Percentiles rank a stretch among this genome's conserved stretches.
phyloP scores from a whole-genome alignment of 2,113 vertebrate genomes.

The Toxotes chatareus region DNA sequence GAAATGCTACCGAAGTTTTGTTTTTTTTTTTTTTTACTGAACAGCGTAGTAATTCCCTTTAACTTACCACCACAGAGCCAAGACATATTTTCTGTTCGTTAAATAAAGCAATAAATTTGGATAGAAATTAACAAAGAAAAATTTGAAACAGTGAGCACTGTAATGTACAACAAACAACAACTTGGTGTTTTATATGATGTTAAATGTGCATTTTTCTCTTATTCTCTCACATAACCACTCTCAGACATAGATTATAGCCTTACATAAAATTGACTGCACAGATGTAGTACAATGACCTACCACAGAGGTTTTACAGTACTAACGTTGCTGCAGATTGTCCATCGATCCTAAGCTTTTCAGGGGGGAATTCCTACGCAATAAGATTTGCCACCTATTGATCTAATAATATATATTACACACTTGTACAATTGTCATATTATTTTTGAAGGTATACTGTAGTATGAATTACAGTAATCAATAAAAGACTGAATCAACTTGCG shows the following conservation, averaged over 20 bases:
- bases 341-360: constrained; percentile 56
- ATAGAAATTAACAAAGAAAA: constrained; percentile 1
- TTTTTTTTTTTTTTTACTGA: no score
- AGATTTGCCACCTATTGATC: constrained; percentile 48
- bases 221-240: constrained; percentile 10
- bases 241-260: constrained; percentile 40
- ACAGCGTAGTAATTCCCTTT: not conserved
- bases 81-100: not conserved
- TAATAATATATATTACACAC: constrained; percentile 42
- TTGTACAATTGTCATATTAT: constrained; percentile 33
- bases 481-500: constrained; percentile 34
- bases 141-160: not conserved
- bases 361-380: constrained; percentile 26
- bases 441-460: constrained; percentile 22
- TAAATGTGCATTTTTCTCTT: not conserved
- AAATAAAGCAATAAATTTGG: not conserved
- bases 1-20: not conserved
- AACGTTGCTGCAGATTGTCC: constrained; percentile 57
- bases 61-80: not conserved
- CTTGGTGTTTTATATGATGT: constrained; percentile 7
- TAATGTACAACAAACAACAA: not conserved
- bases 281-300: constrained; percentile 12
- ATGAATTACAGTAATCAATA: constrained; percentile 50
- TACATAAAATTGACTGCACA: constrained; percentile 49
- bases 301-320: constrained; percentile 36